phyloP scores from a whole-genome alignment of 2,113 vertebrate species.

The Mionectes macconnelli region DNA sequence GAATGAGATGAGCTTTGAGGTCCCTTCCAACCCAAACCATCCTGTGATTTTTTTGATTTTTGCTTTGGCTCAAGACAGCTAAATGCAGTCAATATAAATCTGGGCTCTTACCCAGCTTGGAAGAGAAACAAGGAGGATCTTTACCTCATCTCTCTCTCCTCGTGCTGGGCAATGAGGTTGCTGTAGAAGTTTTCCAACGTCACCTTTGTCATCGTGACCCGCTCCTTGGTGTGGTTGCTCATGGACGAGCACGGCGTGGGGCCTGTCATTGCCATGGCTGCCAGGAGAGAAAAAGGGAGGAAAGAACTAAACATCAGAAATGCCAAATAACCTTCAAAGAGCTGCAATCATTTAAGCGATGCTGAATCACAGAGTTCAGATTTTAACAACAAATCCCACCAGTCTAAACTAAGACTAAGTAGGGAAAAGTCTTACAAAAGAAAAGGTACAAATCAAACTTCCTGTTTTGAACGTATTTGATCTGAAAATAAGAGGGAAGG shows the following conservation, averaged over 20 bases:
- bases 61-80: neutral
- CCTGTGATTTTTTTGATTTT: neutral
- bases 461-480: slow-evolving; percentile 64
- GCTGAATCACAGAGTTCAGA: neutral
- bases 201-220: slow-evolving; percentile 98
- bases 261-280: slow-evolving; percentile 97
- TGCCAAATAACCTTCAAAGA: neutral
- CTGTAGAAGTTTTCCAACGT: slow-evolving; percentile 98
- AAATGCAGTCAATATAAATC: fast-evolving
- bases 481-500: slow-evolving; percentile 57
- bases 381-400: neutral
- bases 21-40: neutral
- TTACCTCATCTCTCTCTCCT: slow-evolving; percentile 98
- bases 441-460: slow-evolving; percentile 40
- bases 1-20: neutral
- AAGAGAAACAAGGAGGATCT: neutral
- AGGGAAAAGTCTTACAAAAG: slow-evolving; percentile 36
- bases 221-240: slow-evolving; percentile 98
- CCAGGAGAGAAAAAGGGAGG: neutral
- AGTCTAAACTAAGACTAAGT: neutral
- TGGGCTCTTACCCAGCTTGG: neutral
- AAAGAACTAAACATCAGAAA: neutral
- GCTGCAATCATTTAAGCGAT: neutral
- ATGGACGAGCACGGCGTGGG: slow-evolving; percentile 91
- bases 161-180: slow-evolving; percentile 95